Conservation (phyloP, 2,797 vertebrate genomes). For the Mormyrops attenuatus region DNA sequence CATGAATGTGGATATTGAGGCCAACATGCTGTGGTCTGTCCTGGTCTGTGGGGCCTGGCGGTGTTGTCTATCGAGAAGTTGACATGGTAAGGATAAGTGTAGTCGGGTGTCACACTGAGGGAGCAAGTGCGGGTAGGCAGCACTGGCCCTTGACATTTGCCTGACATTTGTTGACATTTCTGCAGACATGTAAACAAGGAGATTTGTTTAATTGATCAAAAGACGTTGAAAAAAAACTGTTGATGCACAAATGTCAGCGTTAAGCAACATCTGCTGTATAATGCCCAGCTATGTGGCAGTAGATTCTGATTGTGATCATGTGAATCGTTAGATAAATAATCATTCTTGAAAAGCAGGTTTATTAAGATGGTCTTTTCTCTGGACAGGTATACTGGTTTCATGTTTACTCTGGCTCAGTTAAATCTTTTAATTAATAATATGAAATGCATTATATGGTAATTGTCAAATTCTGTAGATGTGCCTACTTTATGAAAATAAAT, state of each 20-base stretch:
- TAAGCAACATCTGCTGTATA: constrained; percentile 54
- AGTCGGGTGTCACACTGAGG: constrained; percentile 1
- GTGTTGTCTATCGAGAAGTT: constrained; percentile 17
- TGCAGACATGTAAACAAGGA: constrained; percentile 49
- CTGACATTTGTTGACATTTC: constrained; percentile 69
- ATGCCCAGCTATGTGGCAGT: constrained; percentile 24
- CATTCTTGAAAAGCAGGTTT: neutral
- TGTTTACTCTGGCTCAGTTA: neutral
- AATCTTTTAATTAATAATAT: neutral
- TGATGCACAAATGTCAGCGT: constrained; percentile 57
- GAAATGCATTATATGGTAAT: neutral
- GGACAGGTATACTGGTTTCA: constrained; percentile 3
- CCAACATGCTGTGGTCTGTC: neutral
- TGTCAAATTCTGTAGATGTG: neutral
- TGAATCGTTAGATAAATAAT: neutral
- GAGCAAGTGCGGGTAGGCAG: neutral
- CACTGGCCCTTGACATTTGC: constrained; percentile 64
- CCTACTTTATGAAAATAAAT: neutral
- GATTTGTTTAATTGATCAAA: constrained; percentile 49
- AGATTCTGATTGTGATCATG: neutral
- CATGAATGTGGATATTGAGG: neutral
- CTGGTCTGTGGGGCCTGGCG: constrained; percentile 22
- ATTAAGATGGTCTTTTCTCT: constrained; percentile 30
- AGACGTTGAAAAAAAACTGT: constrained; percentile 29
- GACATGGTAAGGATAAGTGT: neutral